Evolutionary conservation across 2,113 vertebrate species (phyloP), one percentile per base, ranked within the genome.

Genomic region (Tupaia tana): DNA sequence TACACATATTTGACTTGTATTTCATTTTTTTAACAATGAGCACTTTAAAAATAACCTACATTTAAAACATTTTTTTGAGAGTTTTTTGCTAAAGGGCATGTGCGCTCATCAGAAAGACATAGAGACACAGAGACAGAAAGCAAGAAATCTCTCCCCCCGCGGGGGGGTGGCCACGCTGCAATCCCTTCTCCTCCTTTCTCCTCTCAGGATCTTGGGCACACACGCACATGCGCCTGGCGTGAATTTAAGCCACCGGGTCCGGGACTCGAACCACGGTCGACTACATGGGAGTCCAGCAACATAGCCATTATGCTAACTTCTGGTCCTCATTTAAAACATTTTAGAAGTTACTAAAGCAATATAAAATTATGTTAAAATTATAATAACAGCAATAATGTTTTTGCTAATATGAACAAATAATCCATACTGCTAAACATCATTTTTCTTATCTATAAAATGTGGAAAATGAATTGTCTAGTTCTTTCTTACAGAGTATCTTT

Each of bases 361-460:
- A 90, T 74, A 2, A 1, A 20, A 75, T 10, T 89, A 15, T 18
- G 13, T 31, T 20, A 95, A 79, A 63, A 86, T 67, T 67, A 67
- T 22, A 84, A 90, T 7, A 90, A 52, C 6, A 77, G 18, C 8
- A 93, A 78, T 2, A 56, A 15, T 22, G 3, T 80, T 27, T 93
- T 1, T 77, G 43, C 43, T 61, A 81, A 82, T 81, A 79, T 59
- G 58, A 52, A 82, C 6, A 86, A 59, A 86, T 66, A 78, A 70
- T 86, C 89, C 15, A 58, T 82, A 80, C 34, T 63, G 86, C 27
- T 89, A 63, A 22, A 27, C 9, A 82, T 15, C 29, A 66, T 94
- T 94, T 91, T 80, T 22, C 22, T 90, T 86, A 91, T 61, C 2
- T 92, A 69, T 64, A 78, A 93, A 80, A 69, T 73, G 63, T 86